phyloP scores from a whole-genome alignment of 1,140 invertebrate genomes.

The Metopolophium dirhodum region DNA sequence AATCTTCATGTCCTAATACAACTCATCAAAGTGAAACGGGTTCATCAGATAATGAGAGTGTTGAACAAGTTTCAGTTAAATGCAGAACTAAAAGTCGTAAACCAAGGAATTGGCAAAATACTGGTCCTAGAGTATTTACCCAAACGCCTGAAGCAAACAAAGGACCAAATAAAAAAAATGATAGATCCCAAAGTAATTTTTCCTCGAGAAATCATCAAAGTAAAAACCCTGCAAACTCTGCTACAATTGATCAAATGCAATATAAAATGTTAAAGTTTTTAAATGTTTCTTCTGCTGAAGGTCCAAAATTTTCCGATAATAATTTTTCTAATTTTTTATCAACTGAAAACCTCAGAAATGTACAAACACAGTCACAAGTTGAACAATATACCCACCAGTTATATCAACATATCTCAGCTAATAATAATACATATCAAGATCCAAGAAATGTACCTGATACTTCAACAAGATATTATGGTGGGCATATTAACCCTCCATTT shows the following conservation, averaged over 20 bases:
- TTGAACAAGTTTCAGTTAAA: neutral
- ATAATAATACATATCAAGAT: neutral
- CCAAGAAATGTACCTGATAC: neutral
- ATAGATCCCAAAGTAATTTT: neutral
- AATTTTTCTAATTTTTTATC: neutral
- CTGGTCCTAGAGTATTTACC: neutral
- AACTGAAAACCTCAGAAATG: neutral
- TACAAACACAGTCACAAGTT: slow-evolving; percentile 13
- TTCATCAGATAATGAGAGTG: neutral
- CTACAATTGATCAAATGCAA: neutral
- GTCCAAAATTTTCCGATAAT: neutral
- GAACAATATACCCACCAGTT: neutral
- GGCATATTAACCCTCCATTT: neutral
- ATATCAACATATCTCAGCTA: neutral
- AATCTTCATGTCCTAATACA: neutral
- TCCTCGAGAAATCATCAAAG: neutral
- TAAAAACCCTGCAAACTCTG: neutral
- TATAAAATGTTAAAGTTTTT: slow-evolving; percentile 29
- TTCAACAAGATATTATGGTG: neutral
- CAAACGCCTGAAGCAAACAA: neutral
- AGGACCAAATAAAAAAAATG: neutral
- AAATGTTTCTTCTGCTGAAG: neutral
- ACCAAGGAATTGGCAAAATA: neutral
- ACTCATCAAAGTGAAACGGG: neutral
- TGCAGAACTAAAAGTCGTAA: neutral